phyloP scores from a whole-genome alignment of 2,113 vertebrate genomes.

The Sterna hirundo region DNA sequence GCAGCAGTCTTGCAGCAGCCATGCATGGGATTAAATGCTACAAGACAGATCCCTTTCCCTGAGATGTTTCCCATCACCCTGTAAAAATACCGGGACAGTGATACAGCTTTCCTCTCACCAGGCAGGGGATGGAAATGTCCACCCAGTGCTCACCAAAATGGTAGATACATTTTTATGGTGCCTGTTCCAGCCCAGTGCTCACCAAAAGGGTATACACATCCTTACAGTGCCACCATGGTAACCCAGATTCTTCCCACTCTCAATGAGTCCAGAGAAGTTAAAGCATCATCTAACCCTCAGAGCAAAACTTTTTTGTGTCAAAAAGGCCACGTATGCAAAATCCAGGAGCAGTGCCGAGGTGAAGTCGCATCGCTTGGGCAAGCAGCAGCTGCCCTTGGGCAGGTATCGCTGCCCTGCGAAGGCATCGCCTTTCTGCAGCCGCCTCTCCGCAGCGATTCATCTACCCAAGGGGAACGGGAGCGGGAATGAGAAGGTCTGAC shows the following conservation, averaged over 20 bases:
- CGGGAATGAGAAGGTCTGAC: accelerated
- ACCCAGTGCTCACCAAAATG: neutral
- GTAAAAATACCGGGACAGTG: neutral
- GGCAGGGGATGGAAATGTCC: neutral
- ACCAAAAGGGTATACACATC: neutral
- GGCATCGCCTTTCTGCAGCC: neutral
- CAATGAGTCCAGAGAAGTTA: neutral
- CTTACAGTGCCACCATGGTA: neutral
- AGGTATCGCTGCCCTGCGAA: accelerated
- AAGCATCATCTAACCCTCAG: neutral
- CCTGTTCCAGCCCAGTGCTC: neutral
- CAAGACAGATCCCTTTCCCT: neutral
- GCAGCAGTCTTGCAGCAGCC: neutral
- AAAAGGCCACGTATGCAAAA: neutral
- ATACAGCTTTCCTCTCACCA: neutral
- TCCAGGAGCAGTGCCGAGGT: neutral
- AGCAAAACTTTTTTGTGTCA: neutral
- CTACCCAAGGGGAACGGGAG: neutral
- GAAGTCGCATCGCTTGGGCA: neutral
- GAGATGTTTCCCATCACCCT: neutral
- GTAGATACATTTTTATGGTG: neutral
- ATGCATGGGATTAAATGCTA: accelerated
- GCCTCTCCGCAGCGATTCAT: neutral
- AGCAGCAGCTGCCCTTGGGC: neutral
- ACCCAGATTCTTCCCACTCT: neutral